Conservation (phyloP, 2,797 vertebrate genomes). For the Cyclopterus lumpus region DNA sequence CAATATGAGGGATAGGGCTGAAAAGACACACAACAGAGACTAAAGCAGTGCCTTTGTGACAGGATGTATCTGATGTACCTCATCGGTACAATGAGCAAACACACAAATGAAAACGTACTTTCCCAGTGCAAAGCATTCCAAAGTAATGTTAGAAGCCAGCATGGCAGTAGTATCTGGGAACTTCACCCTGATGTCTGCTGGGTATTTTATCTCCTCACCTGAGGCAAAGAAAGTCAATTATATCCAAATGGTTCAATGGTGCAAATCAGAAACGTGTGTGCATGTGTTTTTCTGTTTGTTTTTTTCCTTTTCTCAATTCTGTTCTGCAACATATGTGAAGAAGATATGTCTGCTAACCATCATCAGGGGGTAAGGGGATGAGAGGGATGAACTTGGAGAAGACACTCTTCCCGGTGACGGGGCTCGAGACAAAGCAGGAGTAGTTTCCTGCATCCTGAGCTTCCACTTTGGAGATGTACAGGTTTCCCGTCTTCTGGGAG, state of each 20-base stretch:
- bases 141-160: slow-evolving; percentile 93
- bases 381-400: slow-evolving; percentile 97
- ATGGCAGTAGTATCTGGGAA: slow-evolving; percentile 92
- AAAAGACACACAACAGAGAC: slow-evolving; percentile 1
- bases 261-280: background rate
- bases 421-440: slow-evolving; percentile 96
- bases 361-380: slow-evolving; percentile 87
- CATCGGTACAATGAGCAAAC: background rate
- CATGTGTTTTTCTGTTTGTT: background rate
- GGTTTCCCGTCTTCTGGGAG: slow-evolving; percentile 94
- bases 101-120: slow-evolving; percentile 86
- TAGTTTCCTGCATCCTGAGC: slow-evolving; percentile 95
- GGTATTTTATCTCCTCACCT: slow-evolving; percentile 92
- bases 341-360: slow-evolving; percentile 87
- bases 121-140: slow-evolving; percentile 98
- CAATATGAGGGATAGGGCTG: slow-evolving; percentile 95
- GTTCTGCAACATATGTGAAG: background rate
- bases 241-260: background rate
- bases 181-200: slow-evolving; percentile 93
- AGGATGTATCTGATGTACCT: background rate
- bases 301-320: background rate
- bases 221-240: background rate
- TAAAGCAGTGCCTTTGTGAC: background rate
- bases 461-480: slow-evolving; percentile 97
- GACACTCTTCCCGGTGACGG: slow-evolving; percentile 94